phyloP scores from a whole-genome alignment of 2,113 vertebrate genomes.

The Felis catus region DNA sequence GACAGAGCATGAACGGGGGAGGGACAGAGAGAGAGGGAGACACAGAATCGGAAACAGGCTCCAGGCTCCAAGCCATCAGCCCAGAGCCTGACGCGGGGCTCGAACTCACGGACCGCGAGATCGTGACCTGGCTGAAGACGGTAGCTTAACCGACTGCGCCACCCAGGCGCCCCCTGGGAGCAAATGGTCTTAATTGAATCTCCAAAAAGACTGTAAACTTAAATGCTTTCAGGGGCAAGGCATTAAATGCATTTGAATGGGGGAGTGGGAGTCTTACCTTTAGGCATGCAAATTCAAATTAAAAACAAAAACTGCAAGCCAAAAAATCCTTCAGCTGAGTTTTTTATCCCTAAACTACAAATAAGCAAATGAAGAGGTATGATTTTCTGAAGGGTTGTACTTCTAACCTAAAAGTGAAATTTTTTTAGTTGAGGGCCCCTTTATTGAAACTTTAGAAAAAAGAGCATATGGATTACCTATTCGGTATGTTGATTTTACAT shows the following conservation, averaged over 20 bases:
- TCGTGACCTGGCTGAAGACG: too few relatives aligned
- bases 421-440: neutral
- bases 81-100: too few relatives aligned
- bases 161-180: neutral
- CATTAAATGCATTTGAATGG: neutral
- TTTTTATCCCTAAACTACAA: conserved; percentile 1
- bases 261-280: neutral
- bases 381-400: neutral
- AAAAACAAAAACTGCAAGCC: neutral
- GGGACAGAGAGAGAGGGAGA: too few relatives aligned
- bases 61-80: too few relatives aligned
- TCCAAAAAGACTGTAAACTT: neutral
- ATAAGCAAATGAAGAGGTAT: neutral
- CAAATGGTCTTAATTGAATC: neutral
- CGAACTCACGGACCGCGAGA: too few relatives aligned
- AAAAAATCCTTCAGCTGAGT: neutral
- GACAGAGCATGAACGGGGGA: too few relatives aligned
- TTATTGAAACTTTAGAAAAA: neutral
- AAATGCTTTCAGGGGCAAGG: neutral
- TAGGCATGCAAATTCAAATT: neutral
- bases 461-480: neutral
- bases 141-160: too few relatives aligned
- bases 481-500: neutral
- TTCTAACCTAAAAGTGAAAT: neutral
- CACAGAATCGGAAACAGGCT: too few relatives aligned